Base-by-base conservation (phyloP, 1,140 invertebrate species). In the Trichonephila clavipes region DNA sequence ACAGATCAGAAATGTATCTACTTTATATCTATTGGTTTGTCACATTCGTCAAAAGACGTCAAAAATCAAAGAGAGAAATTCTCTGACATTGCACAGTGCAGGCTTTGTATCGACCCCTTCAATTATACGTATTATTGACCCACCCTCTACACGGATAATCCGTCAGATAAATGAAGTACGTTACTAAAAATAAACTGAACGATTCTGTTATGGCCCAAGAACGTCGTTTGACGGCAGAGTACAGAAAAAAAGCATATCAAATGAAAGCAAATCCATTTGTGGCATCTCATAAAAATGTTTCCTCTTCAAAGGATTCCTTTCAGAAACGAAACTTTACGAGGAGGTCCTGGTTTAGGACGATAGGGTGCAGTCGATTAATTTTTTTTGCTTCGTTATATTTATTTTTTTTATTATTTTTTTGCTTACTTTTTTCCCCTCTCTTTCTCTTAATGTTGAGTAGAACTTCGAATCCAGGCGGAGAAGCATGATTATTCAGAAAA, bases 221-320 rank as follows among this genome's bases (percentile, higher is more conserved):
- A 88, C 21, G 62, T 40, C 21, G 82, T 8, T 34, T 88, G 86
- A 66, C 12, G 44, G 85, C 16, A 62, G 40, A 44, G 59, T 59
- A 87, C 62, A 87, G 61, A 28, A 87, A 34, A 24, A 69, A 69
- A 12, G 66, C 8, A 85, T 66, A 88, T 88, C 34, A 66, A 88
- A 88, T 88, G 86, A 88, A 88, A 88, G 62, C 34, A 59, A 88
- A 88, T 88, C 86, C 86, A 88, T 88, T 88, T 88, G 59, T 88
- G 86, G 59, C 62, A 88, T 64, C 86, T 66, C 28, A 66, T 66
- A 88, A 88, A 88, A 88, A 88, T 62, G 86, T 44, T 88, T 88
- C 62, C 58, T 28, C n/a, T 64, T 88, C 86, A 88, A 88, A 88
- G 86, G 62, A 40, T 66, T 64, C 34, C 61, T 58, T 88, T 64